Conservation (phyloP, 2,797 vertebrate species). For the Hypotaenidia philippensis region DNA sequence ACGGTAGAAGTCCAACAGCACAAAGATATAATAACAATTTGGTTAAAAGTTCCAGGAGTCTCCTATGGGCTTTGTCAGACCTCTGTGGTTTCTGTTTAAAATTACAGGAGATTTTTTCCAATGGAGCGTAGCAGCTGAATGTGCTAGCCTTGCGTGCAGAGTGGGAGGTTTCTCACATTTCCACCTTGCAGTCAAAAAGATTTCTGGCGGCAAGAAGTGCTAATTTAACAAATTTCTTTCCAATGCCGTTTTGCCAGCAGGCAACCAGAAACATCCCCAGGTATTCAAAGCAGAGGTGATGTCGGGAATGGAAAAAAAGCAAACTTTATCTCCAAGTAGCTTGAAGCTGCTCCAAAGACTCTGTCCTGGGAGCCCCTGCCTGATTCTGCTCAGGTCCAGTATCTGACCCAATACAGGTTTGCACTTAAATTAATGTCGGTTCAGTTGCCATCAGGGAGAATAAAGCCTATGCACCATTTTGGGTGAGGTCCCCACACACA, state of each 20-base stretch:
- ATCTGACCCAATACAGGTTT: neutral
- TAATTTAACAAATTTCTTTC: slow-evolving; percentile 77
- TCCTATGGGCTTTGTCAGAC: slow-evolving; percentile 30
- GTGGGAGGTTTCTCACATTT: slow-evolving; percentile 81
- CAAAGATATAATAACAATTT: slow-evolving; percentile 1
- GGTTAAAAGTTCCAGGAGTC: slow-evolving; percentile 36
- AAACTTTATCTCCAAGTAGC: slow-evolving; percentile 45
- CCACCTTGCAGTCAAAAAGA: slow-evolving; percentile 75
- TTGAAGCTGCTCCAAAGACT: neutral
- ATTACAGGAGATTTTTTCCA: slow-evolving; percentile 70
- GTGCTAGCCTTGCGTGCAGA: slow-evolving; percentile 38
- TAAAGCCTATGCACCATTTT: neutral
- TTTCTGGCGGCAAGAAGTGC: slow-evolving; percentile 77
- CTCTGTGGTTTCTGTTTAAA: slow-evolving; percentile 64
- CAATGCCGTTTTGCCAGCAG: slow-evolving; percentile 66
- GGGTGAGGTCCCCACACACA: neutral
- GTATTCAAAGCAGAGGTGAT: slow-evolving; percentile 71
- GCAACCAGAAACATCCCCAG: slow-evolving; percentile 70
- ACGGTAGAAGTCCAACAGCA: neutral
- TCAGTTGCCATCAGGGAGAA: neutral
- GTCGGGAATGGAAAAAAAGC: slow-evolving; percentile 65
- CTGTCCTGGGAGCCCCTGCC: neutral
- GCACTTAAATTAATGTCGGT: neutral
- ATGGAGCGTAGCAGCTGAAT: neutral
- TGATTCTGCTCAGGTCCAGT: neutral